Conservation (phyloP, 30 jellyfish, hydroid and myxozoan species). For the Hydractinia symbiolongicarpus region DNA sequence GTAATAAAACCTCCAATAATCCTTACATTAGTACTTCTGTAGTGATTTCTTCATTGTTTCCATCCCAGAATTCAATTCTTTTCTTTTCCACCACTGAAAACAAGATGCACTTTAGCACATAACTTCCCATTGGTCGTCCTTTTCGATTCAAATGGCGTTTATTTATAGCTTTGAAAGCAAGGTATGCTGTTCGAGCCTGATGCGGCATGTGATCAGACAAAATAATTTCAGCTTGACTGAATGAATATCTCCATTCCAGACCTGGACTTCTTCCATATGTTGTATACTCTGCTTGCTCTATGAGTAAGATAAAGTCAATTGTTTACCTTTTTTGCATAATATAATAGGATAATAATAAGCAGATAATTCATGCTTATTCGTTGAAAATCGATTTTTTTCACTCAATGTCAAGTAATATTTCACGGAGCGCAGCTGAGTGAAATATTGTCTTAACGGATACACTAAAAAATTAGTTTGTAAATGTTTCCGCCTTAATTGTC, state of each 20-base stretch:
- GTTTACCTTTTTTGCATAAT: no score
- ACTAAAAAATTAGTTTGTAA: no score
- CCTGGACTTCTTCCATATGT: conserved; percentile 41
- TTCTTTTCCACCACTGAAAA: conserved; percentile 18
- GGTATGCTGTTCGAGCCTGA: conserved; percentile 28
- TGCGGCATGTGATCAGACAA: conserved; percentile 26
- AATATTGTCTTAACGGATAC: no score
- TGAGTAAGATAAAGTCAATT: background rate
- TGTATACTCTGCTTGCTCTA: conserved; percentile 37
- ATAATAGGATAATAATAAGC: no score
- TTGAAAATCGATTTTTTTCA: no score
- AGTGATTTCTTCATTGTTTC: background rate
- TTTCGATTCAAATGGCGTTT: conserved; percentile 8
- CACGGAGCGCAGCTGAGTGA: no score
- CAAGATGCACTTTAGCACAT: conserved; percentile 29
- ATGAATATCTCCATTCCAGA: conserved; percentile 48
- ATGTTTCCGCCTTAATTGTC: no score
- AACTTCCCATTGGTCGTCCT: conserved; percentile 23
- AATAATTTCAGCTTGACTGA: conserved; percentile 36
- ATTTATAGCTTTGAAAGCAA: conserved; percentile 38
- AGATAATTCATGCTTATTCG: no score
- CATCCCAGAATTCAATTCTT: conserved; percentile 16
- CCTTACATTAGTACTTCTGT: background rate
- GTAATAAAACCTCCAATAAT: background rate
- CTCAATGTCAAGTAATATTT: no score